A percentile compares a stretch with the other conserved stretches of the same genome.
Evolutionary conservation across 2,888 invertebrate species (phyloP).

Genomic region (Dyspetes luteomarginatus): DNA sequence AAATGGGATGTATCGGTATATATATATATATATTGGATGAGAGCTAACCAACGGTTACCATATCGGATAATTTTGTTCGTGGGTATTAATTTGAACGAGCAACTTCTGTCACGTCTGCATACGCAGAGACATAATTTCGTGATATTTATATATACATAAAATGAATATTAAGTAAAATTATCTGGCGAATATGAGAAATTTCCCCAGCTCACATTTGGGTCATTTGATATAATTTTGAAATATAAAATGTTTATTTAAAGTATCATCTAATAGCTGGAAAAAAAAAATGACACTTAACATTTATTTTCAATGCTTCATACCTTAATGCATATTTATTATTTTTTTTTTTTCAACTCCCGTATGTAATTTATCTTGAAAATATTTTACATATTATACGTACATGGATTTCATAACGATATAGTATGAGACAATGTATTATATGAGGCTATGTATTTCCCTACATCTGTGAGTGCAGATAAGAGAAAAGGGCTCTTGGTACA

Average conservation of each 20-base stretch:
- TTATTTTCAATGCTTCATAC: too few species aligned
- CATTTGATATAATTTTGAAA: too few species aligned
- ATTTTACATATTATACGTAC: not conserved
- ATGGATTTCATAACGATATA: not conserved
- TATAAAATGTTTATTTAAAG: too few species aligned
- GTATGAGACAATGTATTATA: not conserved
- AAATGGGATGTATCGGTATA: not conserved
- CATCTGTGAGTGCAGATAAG: slow-evolving; percentile 44
- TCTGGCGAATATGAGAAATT: not conserved
- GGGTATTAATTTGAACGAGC: slow-evolving; percentile 50
- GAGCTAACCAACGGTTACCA: slow-evolving; percentile 21
- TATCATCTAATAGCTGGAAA: too few species aligned
- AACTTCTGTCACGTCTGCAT: slow-evolving; percentile 29
- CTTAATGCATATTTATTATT: not conserved
- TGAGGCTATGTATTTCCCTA: not conserved
- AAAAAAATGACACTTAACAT: too few species aligned
- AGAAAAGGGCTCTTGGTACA: slow-evolving; percentile 5
- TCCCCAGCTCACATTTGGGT: too few species aligned
- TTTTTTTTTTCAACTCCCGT: too few species aligned
- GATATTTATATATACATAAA: not conserved
- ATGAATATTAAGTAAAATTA: not conserved
- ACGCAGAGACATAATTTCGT: not conserved
- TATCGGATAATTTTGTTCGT: slow-evolving; percentile 28
- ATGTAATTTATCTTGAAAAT: not conserved
- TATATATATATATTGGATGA: not conserved